Evolutionary conservation across 2,797 vertebrate species (phyloP), one percentile per base, ranked within the genome.

Genomic region (Sebastes kiyomatsui): DNA sequence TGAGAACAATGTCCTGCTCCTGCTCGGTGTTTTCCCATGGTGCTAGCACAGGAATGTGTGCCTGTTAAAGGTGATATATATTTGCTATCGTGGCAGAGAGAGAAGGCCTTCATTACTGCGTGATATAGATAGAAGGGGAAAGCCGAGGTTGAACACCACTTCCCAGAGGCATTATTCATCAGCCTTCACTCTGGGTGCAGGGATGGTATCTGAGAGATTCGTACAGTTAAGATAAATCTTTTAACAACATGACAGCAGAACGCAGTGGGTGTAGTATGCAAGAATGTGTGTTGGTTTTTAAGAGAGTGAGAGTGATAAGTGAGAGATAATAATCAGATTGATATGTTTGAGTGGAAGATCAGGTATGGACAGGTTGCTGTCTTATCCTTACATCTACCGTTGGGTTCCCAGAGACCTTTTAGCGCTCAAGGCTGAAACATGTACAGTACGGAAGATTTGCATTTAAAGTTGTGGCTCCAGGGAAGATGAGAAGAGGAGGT

Each of bases 61-160:
- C 76, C 88, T 92, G 81, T 92, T 92, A 80, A 90, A 92, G 89
- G 90, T 94, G 87, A 94, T 93, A 90, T 93, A 93, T 93, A 91
- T 92, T 90, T 90, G 82, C 88, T 77, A 62, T 88, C 61, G 52
- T 52, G 72, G 67, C 76, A 76, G 67, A 79, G 78, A 74, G 79
- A 83, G 68, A 82, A 76, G 72, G 62, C 73, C 85, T 83, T 94
- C 87, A 90, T 88, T 88, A 82, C 49, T 84, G 84, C n/a, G 25
- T 64, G 71, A 82, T 86, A 83, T 38, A 77, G 80, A 85, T 30
- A 72, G 67, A 86, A 46, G 59, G 42, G 56, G 23, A 73, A 79
- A 65, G 75, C 68, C 32, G 62, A 87, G 81, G 78, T 60, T 80
- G 69, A 83, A 75, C 76, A 81, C 6, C 59, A 67, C 80, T 87